Percentiles rank a stretch among this genome's conserved stretches.
Conservation (phyloP, 1,140 invertebrate species). For the Pantala flavescens region DNA sequence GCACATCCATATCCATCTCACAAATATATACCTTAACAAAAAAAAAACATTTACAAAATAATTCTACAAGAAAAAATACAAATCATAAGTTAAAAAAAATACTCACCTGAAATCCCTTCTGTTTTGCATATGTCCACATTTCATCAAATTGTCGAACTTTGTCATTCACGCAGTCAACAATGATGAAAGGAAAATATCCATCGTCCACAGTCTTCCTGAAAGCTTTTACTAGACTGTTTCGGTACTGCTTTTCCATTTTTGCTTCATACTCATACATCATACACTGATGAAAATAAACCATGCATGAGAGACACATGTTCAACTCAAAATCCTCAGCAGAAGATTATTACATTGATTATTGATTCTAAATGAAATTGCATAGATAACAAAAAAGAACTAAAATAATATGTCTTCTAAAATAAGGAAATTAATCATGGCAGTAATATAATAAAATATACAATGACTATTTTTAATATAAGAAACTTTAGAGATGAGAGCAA, state of each 20-base stretch:
- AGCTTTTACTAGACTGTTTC: conserved; percentile 71
- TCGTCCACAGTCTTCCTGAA: conserved; percentile 87
- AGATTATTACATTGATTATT: too few relatives aligned
- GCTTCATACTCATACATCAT: conserved; percentile 88
- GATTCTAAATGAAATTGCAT: too few relatives aligned
- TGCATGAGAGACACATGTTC: too few relatives aligned
- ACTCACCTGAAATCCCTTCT: conserved; percentile 77
- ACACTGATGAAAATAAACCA: conserved; percentile 50
- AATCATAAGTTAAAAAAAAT: too few relatives aligned
- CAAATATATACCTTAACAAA: conserved; percentile 72
- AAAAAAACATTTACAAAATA: conserved; percentile 17
- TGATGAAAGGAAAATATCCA: conserved; percentile 86
- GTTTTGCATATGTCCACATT: conserved; percentile 77
- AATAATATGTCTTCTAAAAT: too few relatives aligned
- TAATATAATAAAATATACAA: too few relatives aligned
- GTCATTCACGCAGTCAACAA: conserved; percentile 80
- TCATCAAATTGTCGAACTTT: conserved; percentile 72
- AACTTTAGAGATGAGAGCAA: too few relatives aligned
- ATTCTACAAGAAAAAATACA: too few relatives aligned
- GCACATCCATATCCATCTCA: conserved; percentile 72
- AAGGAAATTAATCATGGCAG: too few relatives aligned
- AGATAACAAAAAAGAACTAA: too few relatives aligned
- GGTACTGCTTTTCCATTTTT: conserved; percentile 69
- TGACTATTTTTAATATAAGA: too few relatives aligned
- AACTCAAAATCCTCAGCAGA: too few relatives aligned